These are phyloP conservation scores for Tipula unca DNA, from an alignment of 2,888 invertebrate genomes.

Conservation along the genomic window DNA sequence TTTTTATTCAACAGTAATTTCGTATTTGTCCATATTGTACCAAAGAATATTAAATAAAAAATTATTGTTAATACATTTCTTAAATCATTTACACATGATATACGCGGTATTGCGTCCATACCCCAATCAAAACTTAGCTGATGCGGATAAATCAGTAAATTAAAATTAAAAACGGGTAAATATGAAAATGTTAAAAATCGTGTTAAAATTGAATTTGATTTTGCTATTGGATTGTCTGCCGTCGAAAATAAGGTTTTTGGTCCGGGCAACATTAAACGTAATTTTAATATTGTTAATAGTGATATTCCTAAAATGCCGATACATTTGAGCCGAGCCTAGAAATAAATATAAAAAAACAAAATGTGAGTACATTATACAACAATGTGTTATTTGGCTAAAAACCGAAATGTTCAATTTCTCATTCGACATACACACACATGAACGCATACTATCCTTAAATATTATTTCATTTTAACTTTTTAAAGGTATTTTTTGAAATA, in stretches of 20 bases:
- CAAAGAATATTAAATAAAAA: conserved; percentile 56
- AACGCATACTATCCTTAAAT: not conserved
- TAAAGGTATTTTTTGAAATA: not conserved
- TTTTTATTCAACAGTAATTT: conserved; percentile 21
- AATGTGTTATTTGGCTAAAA: not conserved
- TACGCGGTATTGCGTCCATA: conserved; percentile 90
- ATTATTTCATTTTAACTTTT: not conserved
- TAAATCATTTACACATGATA: conserved; percentile 66
- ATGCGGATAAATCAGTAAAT: conserved; percentile 76
- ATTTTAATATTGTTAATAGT: conserved; percentile 58
- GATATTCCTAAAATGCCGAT: conserved; percentile 58
- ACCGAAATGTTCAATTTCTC: not conserved
- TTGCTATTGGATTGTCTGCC: conserved; percentile 94
- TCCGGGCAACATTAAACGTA: conserved; percentile 70
- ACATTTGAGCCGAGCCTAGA: conserved; percentile 64
- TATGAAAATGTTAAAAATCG: conserved; percentile 85
- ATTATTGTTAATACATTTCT: conserved; percentile 67
- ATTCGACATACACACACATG: not conserved
- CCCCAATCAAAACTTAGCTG: conserved; percentile 97
- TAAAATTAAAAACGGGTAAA: conserved; percentile 84
- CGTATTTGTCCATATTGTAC: conserved; percentile 33
- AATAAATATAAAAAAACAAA: conserved; percentile 29
- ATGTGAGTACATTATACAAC: not conserved
- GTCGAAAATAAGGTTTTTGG: conserved; percentile 70
- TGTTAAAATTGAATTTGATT: conserved; percentile 68